A percentile compares a stretch with the other conserved stretches of the same genome.
phyloP scores from a whole-genome alignment of 1,140 invertebrate species.

The Lepeophtheirus salmonis region DNA sequence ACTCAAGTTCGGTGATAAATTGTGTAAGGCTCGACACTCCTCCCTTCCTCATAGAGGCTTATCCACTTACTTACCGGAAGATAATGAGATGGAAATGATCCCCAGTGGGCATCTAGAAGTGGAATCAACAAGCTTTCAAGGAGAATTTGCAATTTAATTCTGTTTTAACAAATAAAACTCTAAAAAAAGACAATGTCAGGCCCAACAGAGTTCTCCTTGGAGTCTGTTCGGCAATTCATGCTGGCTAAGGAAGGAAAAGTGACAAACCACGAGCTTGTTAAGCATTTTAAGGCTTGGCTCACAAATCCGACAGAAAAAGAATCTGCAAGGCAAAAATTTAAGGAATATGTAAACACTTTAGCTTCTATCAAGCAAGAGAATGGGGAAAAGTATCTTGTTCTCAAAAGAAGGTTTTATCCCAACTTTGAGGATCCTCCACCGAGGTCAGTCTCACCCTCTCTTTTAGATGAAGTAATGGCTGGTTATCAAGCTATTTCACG shows the following conservation, averaged over 20 bases:
- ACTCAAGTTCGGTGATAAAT: neutral
- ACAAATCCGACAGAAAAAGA: constrained; percentile 47
- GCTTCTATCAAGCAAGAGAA: constrained; percentile 49
- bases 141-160: neutral
- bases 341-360: constrained; percentile 62
- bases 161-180: neutral
- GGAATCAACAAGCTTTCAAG: neutral
- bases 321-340: constrained; percentile 11
- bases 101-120: neutral
- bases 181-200: constrained; percentile 37
- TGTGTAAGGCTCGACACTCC: constrained; percentile 1
- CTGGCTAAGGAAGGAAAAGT: constrained; percentile 57
- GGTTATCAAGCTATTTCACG: neutral
- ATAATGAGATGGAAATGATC: neutral
- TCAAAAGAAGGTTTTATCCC: constrained; percentile 45
- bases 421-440: constrained; percentile 8
- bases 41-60: constrained; percentile 7
- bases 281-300: constrained; percentile 64
- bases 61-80: constrained; percentile 2
- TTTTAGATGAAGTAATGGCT: constrained; percentile 17
- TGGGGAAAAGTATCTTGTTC: constrained; percentile 59
- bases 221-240: constrained; percentile 63
- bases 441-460: neutral
- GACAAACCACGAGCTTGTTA: constrained; percentile 65
- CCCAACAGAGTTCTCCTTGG: constrained; percentile 50